Conservation (phyloP, 2,113 vertebrate species). For the Heterocephalus glaber region DNA sequence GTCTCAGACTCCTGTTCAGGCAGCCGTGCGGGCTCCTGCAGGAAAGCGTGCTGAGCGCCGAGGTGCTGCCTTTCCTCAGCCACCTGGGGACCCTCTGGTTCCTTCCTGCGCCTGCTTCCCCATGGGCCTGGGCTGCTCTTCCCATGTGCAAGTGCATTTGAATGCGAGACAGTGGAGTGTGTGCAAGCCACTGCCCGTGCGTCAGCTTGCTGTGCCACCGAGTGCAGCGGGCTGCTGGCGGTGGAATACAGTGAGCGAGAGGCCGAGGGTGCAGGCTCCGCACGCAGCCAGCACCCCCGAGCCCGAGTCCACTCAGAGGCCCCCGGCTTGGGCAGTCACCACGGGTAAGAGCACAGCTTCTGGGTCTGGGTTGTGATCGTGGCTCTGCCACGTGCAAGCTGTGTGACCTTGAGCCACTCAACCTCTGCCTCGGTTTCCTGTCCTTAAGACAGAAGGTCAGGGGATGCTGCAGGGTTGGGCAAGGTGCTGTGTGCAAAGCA, state of each 20-base stretch:
- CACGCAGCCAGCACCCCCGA: neutral
- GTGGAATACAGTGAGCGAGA: neutral
- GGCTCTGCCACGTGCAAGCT: neutral
- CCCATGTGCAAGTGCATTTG: neutral
- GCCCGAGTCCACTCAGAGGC: neutral
- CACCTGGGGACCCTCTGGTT: neutral
- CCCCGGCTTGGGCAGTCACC: neutral
- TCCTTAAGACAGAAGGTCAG: neutral
- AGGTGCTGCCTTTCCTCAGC: neutral
- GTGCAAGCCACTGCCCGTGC: neutral
- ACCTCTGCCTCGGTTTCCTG: neutral
- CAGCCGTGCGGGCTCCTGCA: neutral
- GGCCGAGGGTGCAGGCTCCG: neutral
- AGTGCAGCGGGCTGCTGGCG: neutral
- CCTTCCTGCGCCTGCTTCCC: neutral
- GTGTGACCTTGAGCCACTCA: neutral
- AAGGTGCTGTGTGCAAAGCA: neutral
- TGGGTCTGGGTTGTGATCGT: neutral
- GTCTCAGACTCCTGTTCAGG: too few relatives aligned
- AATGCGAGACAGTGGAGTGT: neutral
- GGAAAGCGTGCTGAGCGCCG: neutral
- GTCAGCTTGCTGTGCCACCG: neutral
- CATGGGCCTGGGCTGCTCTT: neutral
- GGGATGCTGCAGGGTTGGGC: neutral
- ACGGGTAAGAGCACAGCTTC: neutral